Evolutionary conservation across 2,113 vertebrate genomes (phyloP).

Genomic region (Ursus arctos): DNA sequence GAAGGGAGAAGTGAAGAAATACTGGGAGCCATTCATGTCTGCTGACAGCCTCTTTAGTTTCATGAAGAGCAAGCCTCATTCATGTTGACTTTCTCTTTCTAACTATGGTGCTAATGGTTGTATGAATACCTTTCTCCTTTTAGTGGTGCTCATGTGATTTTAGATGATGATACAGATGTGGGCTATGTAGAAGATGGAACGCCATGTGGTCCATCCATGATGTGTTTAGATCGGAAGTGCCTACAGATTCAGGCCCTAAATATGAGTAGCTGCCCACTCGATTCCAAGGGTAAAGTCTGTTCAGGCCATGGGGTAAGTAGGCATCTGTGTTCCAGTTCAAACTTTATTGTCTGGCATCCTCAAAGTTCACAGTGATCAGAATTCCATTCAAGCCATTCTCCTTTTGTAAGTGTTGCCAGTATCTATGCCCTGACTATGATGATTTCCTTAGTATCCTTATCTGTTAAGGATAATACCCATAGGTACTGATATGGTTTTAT

Average conservation of each 20-base stretch:
- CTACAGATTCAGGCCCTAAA: conserved; percentile 98
- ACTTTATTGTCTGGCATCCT: background rate
- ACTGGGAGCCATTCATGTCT: background rate
- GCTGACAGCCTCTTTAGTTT: background rate
- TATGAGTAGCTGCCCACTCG: conserved; percentile 96
- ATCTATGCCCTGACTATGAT: background rate
- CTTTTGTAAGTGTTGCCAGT: background rate
- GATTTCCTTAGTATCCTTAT: background rate
- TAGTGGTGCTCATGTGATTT: conserved; percentile 96
- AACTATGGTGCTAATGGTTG: conserved; percentile 59
- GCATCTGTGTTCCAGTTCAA: background rate
- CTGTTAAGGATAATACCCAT: background rate
- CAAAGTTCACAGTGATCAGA: background rate
- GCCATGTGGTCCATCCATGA: conserved; percentile 98
- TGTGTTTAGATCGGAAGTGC: conserved; percentile 99
- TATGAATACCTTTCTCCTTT: conserved; percentile 69
- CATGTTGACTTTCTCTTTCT: background rate
- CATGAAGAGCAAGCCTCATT: background rate
- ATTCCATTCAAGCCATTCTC: background rate
- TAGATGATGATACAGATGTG: conserved; percentile 98
- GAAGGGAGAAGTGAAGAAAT: background rate
- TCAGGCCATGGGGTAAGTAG: conserved; percentile 97
- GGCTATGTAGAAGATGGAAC: conserved; percentile 99
- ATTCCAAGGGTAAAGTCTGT: conserved; percentile 96
- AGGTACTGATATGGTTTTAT: background rate